A percentile compares a stretch with the other conserved stretches of the same genome.
Evolutionary conservation across 1,140 invertebrate genomes (phyloP).

Genomic region (Mya arenaria): DNA sequence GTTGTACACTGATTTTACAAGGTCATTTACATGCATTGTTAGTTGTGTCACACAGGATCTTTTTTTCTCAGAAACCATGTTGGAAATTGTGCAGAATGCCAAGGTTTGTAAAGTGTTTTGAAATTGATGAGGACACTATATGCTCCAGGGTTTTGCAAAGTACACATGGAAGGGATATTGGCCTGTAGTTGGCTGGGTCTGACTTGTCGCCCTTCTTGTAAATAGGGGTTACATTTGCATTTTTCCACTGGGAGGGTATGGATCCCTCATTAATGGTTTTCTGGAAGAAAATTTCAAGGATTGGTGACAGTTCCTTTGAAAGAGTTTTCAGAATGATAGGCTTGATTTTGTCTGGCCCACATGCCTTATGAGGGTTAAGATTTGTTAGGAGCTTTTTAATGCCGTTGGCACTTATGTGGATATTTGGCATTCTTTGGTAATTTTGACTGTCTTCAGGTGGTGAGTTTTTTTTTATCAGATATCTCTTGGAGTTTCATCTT

Average conservation of each 20-base stretch:
- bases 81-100: background rate
- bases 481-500: too few species aligned
- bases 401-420: background rate
- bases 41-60: constrained; percentile 20
- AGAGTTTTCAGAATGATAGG: too few species aligned
- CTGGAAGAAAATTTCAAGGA: too few species aligned
- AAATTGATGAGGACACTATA: constrained; percentile 1
- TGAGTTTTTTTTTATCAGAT: too few species aligned
- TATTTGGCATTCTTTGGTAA: background rate
- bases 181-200: background rate
- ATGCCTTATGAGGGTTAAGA: background rate
- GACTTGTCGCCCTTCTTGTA: too few species aligned
- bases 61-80: too few species aligned
- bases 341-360: too few species aligned
- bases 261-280: too few species aligned
- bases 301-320: too few species aligned
- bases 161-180: background rate
- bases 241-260: background rate
- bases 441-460: background rate
- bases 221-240: background rate
- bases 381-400: background rate
- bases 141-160: too few species aligned
- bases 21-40: constrained; percentile 20
- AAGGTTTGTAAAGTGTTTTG: background rate
- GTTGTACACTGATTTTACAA: background rate